phyloP scores from a whole-genome alignment of 2,113 vertebrate species.

The Morphnarchus princeps region DNA sequence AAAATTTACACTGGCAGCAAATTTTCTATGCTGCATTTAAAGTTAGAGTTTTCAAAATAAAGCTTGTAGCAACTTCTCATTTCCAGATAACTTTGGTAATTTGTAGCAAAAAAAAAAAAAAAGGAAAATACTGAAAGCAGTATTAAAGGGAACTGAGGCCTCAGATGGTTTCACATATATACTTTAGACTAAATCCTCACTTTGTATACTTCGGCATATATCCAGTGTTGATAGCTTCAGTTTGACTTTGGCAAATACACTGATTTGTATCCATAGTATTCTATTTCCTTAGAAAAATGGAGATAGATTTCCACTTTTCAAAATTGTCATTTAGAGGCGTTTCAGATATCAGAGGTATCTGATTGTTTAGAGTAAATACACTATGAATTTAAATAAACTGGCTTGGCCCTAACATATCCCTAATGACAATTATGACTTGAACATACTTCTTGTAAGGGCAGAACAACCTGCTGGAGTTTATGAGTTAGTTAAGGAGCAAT shows the following conservation, averaged over 20 bases:
- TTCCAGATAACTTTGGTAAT: neutral
- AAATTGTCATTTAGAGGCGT: neutral
- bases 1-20: neutral
- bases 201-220: neutral
- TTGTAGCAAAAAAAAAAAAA: neutral
- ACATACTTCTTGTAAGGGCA: neutral
- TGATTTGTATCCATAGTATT: neutral
- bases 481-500: neutral
- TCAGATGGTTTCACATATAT: neutral
- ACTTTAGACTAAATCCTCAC: neutral
- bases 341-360: neutral
- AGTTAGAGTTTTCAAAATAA: neutral
- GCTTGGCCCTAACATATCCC: neutral
- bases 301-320: neutral
- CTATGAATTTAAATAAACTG: neutral
- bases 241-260: neutral
- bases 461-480: neutral
- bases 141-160: neutral
- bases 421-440: neutral
- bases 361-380: neutral
- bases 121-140: neutral
- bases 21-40: neutral
- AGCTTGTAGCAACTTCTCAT: neutral
- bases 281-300: neutral
- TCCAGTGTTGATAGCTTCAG: neutral